Percentiles rank a stretch among this genome's conserved stretches.
Conservation (phyloP, 1,140 invertebrate genomes). For the Atta texana region DNA sequence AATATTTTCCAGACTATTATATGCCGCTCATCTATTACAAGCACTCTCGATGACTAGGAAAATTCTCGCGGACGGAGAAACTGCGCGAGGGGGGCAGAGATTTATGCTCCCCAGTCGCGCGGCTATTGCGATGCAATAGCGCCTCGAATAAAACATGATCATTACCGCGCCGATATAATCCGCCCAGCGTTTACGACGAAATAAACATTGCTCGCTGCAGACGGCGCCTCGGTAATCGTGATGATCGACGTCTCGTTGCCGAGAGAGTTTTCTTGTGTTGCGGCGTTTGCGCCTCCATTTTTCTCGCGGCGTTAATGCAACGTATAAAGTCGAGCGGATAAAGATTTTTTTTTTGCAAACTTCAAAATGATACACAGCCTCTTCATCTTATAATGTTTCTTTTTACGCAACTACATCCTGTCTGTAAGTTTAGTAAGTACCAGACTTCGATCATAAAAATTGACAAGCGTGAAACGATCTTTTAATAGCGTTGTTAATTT, state of each 20-base stretch:
- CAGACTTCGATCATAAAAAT: background rate
- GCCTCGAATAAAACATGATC: conserved; percentile 67
- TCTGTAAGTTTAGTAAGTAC: background rate
- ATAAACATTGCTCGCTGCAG: conserved; percentile 58
- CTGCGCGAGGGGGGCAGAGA: conserved; percentile 4
- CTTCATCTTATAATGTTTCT: background rate
- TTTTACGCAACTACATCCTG: background rate
- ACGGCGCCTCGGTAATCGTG: conserved; percentile 56
- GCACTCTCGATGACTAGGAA: conserved; percentile 55
- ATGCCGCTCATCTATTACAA: conserved; percentile 32
- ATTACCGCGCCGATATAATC: conserved; percentile 68
- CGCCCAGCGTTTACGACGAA: conserved; percentile 60
- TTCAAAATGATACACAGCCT: conserved; percentile 2
- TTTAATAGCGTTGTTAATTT: background rate
- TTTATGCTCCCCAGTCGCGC: conserved; percentile 35
- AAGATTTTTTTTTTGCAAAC: background rate
- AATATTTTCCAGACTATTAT: conserved; percentile 35
- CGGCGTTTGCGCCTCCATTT: conserved; percentile 27
- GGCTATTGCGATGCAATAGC: conserved; percentile 37
- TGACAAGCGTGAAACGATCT: background rate
- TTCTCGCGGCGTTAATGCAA: conserved; percentile 37
- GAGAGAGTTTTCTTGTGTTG: conserved; percentile 37
- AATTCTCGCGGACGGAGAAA: conserved; percentile 28
- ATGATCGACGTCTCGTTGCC: conserved; percentile 24
- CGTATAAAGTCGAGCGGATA: conserved; percentile 28